Percentiles rank a stretch among this genome's conserved stretches.
Evolutionary conservation across 53 echinoderm and acorn worm species (phyloP).

Genomic region (Echinarachnius parma): DNA sequence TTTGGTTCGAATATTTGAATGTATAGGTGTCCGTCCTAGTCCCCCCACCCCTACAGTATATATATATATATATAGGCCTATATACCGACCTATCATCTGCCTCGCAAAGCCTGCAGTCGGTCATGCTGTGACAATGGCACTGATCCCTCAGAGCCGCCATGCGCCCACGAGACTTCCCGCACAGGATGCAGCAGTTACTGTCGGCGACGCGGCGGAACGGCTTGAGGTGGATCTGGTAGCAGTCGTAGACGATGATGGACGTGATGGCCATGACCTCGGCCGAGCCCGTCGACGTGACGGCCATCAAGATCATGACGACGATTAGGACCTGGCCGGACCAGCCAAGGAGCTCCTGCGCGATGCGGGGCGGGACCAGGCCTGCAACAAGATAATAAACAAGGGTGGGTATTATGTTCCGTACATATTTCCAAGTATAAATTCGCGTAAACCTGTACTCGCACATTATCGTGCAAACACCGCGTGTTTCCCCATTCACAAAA

Average conservation of each 20-base stretch:
- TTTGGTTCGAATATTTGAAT: no score
- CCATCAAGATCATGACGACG: conserved; percentile 86
- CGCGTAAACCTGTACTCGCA: no score
- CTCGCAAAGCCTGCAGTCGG: conserved; percentile 59
- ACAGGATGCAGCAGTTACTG: conserved; percentile 81
- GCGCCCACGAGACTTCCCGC: conserved; percentile 84
- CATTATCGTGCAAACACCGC: no score
- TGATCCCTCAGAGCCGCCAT: conserved; percentile 83
- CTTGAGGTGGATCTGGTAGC: conserved; percentile 90
- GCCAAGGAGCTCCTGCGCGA: conserved; percentile 82
- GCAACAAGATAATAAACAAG: background rate
- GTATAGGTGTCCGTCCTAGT: no score
- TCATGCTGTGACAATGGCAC: conserved; percentile 80
- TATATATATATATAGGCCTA: no score
- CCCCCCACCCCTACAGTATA: no score
- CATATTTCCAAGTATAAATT: no score
- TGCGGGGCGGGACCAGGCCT: conserved; percentile 80
- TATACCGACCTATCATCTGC: conserved; percentile 66
- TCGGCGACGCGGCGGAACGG: conserved; percentile 78
- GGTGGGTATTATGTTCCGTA: no score
- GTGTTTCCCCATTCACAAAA: no score
- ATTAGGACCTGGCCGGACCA: conserved; percentile 70
- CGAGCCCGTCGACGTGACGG: conserved; percentile 95
- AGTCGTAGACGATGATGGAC: conserved; percentile 87
- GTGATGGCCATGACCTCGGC: conserved; percentile 97